These are phyloP conservation scores for Peromyscus aztecus DNA, from an alignment of 2,797 vertebrate genomes.

Conservation along the genomic window DNA sequence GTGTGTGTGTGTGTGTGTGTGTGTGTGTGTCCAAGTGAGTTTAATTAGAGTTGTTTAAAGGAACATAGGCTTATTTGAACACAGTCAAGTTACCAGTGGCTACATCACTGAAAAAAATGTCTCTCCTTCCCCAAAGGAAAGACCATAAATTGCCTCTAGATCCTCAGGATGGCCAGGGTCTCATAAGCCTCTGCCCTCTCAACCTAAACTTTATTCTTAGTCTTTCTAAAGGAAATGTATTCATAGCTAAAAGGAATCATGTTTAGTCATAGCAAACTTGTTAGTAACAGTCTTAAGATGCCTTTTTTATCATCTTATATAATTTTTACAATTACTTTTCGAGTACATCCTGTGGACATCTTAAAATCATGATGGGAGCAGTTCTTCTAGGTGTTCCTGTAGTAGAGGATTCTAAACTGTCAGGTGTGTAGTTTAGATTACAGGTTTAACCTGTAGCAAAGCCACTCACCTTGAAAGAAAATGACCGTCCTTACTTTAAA, in stretches of 20 bases:
- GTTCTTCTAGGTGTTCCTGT: not conserved
- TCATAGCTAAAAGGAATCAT: not conserved
- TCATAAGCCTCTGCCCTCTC: not conserved
- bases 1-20: not conserved
- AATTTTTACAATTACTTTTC: constrained; percentile 12
- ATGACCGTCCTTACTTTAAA: not conserved
- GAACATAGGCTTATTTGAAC: not conserved
- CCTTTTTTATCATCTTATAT: not conserved
- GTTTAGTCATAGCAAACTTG: not conserved
- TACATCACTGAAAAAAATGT: not conserved
- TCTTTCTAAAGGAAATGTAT: not conserved
- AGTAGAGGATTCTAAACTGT: not conserved
- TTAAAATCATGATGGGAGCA: not conserved
- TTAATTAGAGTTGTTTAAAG: not conserved
- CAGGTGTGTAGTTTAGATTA: not conserved
- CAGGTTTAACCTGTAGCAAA: not conserved
- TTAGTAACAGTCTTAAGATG: constrained; percentile 4
- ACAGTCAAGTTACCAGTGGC: not conserved
- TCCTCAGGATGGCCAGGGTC: not conserved
- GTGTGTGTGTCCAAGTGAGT: not conserved
- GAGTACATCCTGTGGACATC: not conserved
- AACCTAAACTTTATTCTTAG: not conserved
- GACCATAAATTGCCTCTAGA: not conserved
- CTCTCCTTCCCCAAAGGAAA: not conserved
- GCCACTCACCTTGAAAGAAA: constrained; percentile 6